Conservation (phyloP, 1,140 invertebrate species). For the Danaus melanippus region DNA sequence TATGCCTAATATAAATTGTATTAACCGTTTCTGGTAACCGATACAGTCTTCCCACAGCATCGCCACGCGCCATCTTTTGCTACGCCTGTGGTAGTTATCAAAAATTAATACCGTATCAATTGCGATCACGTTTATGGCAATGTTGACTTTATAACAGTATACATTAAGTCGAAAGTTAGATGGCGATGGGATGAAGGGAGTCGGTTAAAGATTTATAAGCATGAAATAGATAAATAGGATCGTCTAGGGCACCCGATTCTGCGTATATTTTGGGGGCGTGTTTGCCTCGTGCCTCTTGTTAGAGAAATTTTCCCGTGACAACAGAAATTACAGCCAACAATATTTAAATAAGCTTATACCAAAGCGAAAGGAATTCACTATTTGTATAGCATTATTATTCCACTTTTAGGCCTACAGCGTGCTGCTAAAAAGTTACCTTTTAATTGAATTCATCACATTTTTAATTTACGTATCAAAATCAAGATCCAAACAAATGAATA, state of each 20-base stretch:
- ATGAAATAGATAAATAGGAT: conserved; percentile 67
- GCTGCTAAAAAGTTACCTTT: too few relatives aligned
- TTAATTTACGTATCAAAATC: too few relatives aligned
- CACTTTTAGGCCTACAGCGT: too few relatives aligned
- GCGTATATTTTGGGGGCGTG: conserved; percentile 52
- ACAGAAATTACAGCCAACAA: conserved; percentile 8
- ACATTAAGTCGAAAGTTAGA: conserved; percentile 13
- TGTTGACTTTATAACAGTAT: conserved; percentile 17
- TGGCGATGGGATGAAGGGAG: conserved; percentile 10
- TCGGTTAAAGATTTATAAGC: conserved; percentile 43
- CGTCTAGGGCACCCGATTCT: conserved; percentile 47
- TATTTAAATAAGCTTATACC: too few relatives aligned
- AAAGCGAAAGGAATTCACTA: too few relatives aligned
- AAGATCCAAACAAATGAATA: too few relatives aligned
- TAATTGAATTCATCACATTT: too few relatives aligned
- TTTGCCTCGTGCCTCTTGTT: conserved; percentile 47
- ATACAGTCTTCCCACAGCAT: conserved; percentile 51
- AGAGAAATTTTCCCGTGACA: conserved; percentile 54
- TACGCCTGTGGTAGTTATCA: conserved; percentile 39
- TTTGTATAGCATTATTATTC: too few relatives aligned
- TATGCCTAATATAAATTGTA: too few relatives aligned
- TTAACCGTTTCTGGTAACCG: too few relatives aligned
- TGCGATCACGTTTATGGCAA: conserved; percentile 13
- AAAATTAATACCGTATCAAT: conserved; percentile 41
- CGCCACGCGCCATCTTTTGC: conserved; percentile 56